Evolutionary conservation across 1,140 invertebrate species (phyloP), one percentile per base, ranked within the genome.

Genomic region (Drosophila sechellia): DNA sequence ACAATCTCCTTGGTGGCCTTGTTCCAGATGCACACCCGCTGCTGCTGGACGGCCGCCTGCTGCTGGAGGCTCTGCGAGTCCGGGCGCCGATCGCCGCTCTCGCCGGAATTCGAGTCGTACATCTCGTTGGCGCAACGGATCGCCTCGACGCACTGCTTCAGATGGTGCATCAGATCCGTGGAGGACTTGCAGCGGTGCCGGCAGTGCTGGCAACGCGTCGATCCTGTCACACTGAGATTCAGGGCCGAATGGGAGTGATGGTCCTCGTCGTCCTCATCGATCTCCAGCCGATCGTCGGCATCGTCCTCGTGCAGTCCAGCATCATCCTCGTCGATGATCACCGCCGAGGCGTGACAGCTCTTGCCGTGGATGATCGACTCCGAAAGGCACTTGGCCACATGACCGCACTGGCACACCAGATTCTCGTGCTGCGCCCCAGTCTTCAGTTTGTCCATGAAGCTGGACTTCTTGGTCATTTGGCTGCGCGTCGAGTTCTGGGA

Each of bases 121-220:
- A 90, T 92, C 56, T 92, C 92, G 68, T 92, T 89, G 49, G 78
- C 81, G 12, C 84, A 85, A 80, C 93, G 93, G 68, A 91, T 93
- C 65, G 92, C 93, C 85, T 93, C 93, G 17, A 92, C 85, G 90
- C 96, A 97, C 15, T 94, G 94, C 91, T 95, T 94, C 81, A 97
- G 92, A 86, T 98, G 96, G 57, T 94, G 92, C 55, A 95, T 93
- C 11, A 97, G 93, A 93, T 97, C 96, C 3, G 94, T 93, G 49
- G 95, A 96, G 13, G 95, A 96, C 92, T 97, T 97, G 90, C 96
- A 97, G 66, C 96, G 94, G 83, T 96, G 96, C 58, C 96, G 94
- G 87, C 97, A 98, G 79, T 96, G 95, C 90, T 97, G 96, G 90
- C 97, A 98, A 50, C 96, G 93, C 10, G 96, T 96, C n/a, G 95